Percentiles rank a stretch among this genome's conserved stretches.
Evolutionary conservation across 2,888 invertebrate species (phyloP).

Genomic region (Eueremaeus valkanovi): DNA sequence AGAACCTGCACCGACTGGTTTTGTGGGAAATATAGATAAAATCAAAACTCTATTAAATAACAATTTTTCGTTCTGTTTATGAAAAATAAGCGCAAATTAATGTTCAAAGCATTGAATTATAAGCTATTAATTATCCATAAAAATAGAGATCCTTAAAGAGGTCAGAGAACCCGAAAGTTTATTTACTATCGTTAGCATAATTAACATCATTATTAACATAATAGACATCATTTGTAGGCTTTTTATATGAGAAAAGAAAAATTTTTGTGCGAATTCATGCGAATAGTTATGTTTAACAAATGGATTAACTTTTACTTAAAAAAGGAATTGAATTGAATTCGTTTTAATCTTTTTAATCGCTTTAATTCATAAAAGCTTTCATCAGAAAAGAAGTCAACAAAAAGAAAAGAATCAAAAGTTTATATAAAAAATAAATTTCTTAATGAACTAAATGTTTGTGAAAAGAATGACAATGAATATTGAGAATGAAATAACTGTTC

Average conservation of each 20-base stretch:
- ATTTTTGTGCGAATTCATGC: background rate
- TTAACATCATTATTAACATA: slow-evolving; percentile 27
- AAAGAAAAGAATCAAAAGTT: no score
- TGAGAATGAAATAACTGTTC: background rate
- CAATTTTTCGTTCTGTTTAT: background rate
- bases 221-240: slow-evolving; percentile 5
- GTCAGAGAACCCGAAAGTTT: slow-evolving; percentile 20
- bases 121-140: background rate
- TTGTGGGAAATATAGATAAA: background rate
- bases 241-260: background rate
- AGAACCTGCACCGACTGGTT: slow-evolving; percentile 48
- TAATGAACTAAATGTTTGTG: background rate
- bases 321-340: background rate
- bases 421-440: slow-evolving; percentile 2
- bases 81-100: background rate
- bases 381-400: background rate
- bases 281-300: background rate
- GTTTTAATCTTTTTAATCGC: background rate
- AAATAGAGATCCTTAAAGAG: background rate
- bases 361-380: background rate
- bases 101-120: no score
- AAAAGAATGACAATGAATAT: background rate
- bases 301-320: slow-evolving; percentile 16
- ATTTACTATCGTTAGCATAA: background rate
- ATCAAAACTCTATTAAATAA: background rate